A percentile compares a stretch with the other conserved stretches of the same genome.
Evolutionary conservation across 2,113 vertebrate species (phyloP).

Genomic region (Acinonyx jubatus): DNA sequence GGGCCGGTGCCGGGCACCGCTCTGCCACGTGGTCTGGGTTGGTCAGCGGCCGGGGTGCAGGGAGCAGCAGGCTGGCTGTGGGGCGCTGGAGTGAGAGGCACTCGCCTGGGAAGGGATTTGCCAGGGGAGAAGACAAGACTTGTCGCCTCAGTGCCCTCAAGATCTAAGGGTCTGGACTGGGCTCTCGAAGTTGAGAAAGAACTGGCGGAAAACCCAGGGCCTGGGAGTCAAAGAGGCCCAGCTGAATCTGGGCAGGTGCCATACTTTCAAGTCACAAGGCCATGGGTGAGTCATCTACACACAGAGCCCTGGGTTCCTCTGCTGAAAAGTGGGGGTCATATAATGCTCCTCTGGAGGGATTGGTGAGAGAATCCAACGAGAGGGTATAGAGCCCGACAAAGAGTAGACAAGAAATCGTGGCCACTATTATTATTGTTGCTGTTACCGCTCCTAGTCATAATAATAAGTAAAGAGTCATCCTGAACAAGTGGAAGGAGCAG

Average conservation of each 20-base stretch:
- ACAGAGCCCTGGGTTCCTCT: background rate
- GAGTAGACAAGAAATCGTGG: background rate
- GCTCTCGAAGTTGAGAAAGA: slow-evolving; percentile 1
- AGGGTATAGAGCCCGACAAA: background rate
- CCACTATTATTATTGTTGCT: background rate
- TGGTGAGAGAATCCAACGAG: background rate
- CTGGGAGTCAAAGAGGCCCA: background rate
- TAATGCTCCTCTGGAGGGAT: background rate
- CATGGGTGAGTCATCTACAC: background rate
- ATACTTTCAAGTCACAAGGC: background rate
- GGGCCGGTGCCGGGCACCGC: background rate
- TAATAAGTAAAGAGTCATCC: background rate
- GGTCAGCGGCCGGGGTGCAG: background rate
- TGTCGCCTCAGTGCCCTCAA: background rate
- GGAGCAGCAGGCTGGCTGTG: background rate
- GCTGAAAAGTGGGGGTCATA: background rate
- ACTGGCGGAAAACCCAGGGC: background rate
- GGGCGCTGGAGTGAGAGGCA: background rate
- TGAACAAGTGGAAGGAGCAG: background rate
- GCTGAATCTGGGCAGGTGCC: background rate
- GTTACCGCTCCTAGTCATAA: background rate
- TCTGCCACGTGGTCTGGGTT: background rate
- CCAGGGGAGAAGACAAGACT: background rate
- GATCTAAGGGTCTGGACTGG: background rate
- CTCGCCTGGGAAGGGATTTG: background rate